Evolutionary conservation across 2,888 invertebrate species (phyloP), one percentile per base, ranked within the genome.

Genomic region (Sylvicola cinctus): DNA sequence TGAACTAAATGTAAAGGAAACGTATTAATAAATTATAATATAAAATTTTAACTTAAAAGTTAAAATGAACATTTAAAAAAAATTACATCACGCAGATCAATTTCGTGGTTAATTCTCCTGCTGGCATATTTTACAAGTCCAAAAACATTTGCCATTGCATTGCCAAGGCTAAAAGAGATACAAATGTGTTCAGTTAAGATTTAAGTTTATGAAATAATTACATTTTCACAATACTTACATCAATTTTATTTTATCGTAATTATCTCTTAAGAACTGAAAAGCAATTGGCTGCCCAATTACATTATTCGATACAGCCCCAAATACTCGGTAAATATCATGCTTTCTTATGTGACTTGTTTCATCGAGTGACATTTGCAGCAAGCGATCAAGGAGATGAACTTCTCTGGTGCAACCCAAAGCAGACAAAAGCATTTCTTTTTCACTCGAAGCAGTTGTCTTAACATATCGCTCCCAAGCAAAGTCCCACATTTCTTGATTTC

Each of bases 401-500:
- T 87, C 76, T 37, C 74, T 62, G 0, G 81, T 75, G 47, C 91
- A 91, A 0, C 84, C 81, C 11, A 93, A 59, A 0, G 83, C 76
- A 5, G 65, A 66, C 11, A 90, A 61, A 7, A 91, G 58, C 7
- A 76, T 61, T 42, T 77, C 77, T 44, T 83, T 72, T 51, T 91
- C 90, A 0, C 79, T 74, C 0, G 83, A 83, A 0, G 83, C 74
- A 41, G 75, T 75, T 2, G 81, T 71, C 3, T 66, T 68, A 26
- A 68, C 52, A 50, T 81, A 90, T 20, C 78, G 65, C 31, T 78
- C 65, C 72, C 84, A 87, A 1, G 79, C 76, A 51, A 90, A 91
- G 40, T 80, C 70, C 91, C 91, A 93, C 49, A 88, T 87, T 1
- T 66, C 62, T 42, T 79, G 74, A 0, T 79, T 78, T 1, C 91